Base-by-base conservation (phyloP, 1,140 invertebrate genomes). In the Heliconius himera region DNA sequence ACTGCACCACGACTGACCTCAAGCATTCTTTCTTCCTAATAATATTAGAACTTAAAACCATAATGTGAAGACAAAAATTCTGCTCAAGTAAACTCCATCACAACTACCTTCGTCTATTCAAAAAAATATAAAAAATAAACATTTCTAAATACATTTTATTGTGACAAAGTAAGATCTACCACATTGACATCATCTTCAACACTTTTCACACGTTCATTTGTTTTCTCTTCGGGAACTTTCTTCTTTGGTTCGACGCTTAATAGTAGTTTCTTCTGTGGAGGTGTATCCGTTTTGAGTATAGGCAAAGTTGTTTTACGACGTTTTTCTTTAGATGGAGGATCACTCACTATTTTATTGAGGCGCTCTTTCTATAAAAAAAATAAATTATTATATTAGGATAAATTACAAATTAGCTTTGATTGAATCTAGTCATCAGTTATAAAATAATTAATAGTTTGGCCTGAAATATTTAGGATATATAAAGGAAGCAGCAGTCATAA, bases 301-400 rank as follows among this genome's bases (percentile, higher is more conserved):
- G 74, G 56, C 38, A 46, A 8, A 70, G 33, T 72, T 11, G 88
- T 89, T 76, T 88, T 89, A 26, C 88, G 83, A 16, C 83, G 75
- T 71, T 88, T 88, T 3, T 89, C 82, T 74, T 85, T 89, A 1
- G 49, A 71, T 8, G 60, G 36, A 16, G 46, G 80, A 29, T 41
- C 74, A 26, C 77, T 81, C 36, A 76, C 72, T 74, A 86, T 46
- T 6, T 41, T 71, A 36, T 83, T 85, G 29, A 90, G 54, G 29
- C 83, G 86, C 16, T 66, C 73, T 83, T 83, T 88, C 88, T 89
- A 85, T 85, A 51, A 51, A 20, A 20, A 2, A 20, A 33, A 72
- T 71, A 18, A 79, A 77, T 38, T 29, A 2, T 66, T 29, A 66
- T 22, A n/a, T 22, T 22, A n/a, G 20, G 0, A 51, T 5, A 51